phyloP scores from a whole-genome alignment of 2,888 invertebrate species.

The Cactoblastis cactorum region DNA sequence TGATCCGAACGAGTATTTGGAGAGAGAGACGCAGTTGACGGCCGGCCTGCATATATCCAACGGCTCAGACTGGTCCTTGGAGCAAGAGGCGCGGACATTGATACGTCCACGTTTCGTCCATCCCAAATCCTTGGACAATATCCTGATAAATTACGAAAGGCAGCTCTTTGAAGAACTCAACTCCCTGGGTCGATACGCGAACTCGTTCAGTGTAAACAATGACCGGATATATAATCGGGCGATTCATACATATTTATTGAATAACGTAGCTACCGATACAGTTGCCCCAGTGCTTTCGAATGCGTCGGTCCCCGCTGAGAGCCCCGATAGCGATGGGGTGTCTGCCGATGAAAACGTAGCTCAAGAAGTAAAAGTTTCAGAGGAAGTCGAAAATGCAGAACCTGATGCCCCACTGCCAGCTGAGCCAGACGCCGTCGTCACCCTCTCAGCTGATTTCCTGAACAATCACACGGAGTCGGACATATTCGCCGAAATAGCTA shows the following conservation, averaged over 20 bases:
- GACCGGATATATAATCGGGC: slow-evolving; percentile 63
- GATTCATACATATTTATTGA: slow-evolving; percentile 73
- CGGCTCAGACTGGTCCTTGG: slow-evolving; percentile 84
- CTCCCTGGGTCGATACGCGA: slow-evolving; percentile 79
- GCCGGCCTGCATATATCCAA: slow-evolving; percentile 81
- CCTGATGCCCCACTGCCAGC: slow-evolving; percentile 12
- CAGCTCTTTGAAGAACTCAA: slow-evolving; percentile 86
- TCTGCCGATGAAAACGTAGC: slow-evolving; percentile 70
- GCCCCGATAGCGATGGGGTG: slow-evolving; percentile 50
- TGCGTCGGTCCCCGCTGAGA: slow-evolving; percentile 44
- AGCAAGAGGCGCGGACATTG: slow-evolving; percentile 75
- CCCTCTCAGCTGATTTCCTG: slow-evolving; percentile 59
- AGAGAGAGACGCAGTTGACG: slow-evolving; percentile 75
- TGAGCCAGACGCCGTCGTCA: slow-evolving; percentile 58
- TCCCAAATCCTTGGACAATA: slow-evolving; percentile 85
- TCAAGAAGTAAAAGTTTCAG: slow-evolving; percentile 65
- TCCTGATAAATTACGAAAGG: slow-evolving; percentile 85
- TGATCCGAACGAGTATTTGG: slow-evolving; percentile 84
- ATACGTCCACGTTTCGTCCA: slow-evolving; percentile 82
- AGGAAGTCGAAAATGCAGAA: slow-evolving; percentile 43
- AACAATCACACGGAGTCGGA: slow-evolving; percentile 57
- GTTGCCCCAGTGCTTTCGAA: slow-evolving; percentile 56
- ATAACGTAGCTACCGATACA: slow-evolving; percentile 70
- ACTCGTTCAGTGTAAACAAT: slow-evolving; percentile 55
- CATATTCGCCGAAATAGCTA: slow-evolving; percentile 62